These are phyloP conservation scores for Tiliqua scincoides DNA, from an alignment of 2,113 vertebrate genomes.

Conservation along the genomic window DNA sequence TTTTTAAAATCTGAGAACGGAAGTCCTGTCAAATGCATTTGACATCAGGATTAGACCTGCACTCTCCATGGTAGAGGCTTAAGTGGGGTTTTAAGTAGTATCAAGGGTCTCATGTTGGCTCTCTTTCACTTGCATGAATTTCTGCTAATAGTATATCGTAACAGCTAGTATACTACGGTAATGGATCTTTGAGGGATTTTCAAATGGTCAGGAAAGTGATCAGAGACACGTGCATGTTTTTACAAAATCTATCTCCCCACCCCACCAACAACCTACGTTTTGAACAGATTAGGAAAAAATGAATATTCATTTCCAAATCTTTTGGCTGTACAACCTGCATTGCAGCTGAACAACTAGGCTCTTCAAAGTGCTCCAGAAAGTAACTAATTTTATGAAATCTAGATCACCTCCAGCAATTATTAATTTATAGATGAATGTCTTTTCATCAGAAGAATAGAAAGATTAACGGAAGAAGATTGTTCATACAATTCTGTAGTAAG, in stretches of 20 bases:
- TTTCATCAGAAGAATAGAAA: neutral
- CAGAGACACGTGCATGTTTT: neutral
- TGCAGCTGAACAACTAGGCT: neutral
- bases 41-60: neutral
- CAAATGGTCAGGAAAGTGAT: neutral
- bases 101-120: neutral
- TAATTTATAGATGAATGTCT: neutral
- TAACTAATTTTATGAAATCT: neutral
- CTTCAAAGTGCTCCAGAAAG: neutral
- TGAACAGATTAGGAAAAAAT: neutral
- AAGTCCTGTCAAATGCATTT: neutral
- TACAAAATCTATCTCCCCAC: neutral
- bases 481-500: neutral
- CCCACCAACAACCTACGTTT: neutral
- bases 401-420: neutral
- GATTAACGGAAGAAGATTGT: no score
- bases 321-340: neutral
- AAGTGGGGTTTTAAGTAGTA: neutral
- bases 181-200: neutral
- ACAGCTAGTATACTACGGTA: neutral
- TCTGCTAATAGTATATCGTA: neutral
- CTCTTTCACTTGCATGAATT: neutral
- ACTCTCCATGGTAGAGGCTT: neutral
- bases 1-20: neutral
- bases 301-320: neutral